These are phyloP conservation scores for Liposcelis brunnea DNA, from an alignment of 2,888 invertebrate genomes.

Conservation along the genomic window DNA sequence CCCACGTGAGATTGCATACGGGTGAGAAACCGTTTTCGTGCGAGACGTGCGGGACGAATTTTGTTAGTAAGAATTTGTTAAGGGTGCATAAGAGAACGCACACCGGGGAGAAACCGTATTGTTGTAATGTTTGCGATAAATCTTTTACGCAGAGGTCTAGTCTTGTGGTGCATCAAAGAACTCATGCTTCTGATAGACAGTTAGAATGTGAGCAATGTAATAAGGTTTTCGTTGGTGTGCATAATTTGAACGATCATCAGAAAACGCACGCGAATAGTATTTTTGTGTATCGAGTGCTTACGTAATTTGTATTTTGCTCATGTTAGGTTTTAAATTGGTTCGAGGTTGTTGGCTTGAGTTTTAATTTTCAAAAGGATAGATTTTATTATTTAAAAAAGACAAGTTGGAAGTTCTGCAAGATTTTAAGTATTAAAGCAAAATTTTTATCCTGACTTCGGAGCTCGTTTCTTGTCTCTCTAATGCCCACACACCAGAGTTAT, in stretches of 20 bases:
- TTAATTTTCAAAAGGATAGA: no score
- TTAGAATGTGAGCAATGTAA: slow-evolving; percentile 14
- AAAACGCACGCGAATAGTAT: not conserved
- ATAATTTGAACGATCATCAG: not conserved
- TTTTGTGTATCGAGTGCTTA: no score
- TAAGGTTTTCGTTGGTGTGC: slow-evolving; percentile 9
- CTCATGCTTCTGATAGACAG: slow-evolving; percentile 14
- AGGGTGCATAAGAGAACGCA: slow-evolving; percentile 10
- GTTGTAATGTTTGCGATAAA: slow-evolving; percentile 14
- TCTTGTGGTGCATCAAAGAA: slow-evolving; percentile 13
- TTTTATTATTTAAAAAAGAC: no score
- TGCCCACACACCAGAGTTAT: no score
- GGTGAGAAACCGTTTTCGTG: slow-evolving; percentile 14
- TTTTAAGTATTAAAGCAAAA: no score
- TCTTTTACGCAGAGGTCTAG: slow-evolving; percentile 15
- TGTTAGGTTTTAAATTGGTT: no score
- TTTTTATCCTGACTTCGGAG: no score
- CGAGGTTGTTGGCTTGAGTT: no score
- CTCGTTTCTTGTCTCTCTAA: no score
- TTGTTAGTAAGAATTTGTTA: not conserved
- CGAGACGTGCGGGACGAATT: slow-evolving; percentile 11
- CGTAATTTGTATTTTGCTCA: no score
- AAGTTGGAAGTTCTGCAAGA: no score
- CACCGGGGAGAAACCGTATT: slow-evolving; percentile 15
- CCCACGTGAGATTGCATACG: slow-evolving; percentile 15